phyloP scores from a whole-genome alignment of 1,140 invertebrate species.

The Nasonia vitripennis region DNA sequence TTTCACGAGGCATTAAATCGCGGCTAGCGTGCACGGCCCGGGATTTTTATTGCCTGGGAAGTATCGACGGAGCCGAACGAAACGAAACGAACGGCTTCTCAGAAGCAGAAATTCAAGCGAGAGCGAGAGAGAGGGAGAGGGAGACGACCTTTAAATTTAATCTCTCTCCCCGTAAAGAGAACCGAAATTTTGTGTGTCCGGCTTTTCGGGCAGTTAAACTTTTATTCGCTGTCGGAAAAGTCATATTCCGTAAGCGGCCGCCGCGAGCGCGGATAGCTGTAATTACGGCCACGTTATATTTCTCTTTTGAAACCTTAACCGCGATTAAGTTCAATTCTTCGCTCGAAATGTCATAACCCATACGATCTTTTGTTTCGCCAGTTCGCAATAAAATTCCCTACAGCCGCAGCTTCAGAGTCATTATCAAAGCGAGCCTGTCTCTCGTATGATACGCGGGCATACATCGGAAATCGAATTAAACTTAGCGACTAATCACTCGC shows the following conservation, averaged over 20 bases:
- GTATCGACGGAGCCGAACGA: background rate
- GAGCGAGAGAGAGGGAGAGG: background rate
- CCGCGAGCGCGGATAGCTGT: background rate
- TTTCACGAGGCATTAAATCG: conserved; percentile 37
- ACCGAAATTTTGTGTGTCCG: conserved; percentile 22
- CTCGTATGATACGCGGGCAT: too few relatives aligned
- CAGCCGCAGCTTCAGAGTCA: too few relatives aligned
- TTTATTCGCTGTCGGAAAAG: conserved; percentile 31
- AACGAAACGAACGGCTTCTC: conserved; percentile 1
- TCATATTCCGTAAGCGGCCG: background rate
- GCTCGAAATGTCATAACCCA: background rate
- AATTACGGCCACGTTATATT: background rate
- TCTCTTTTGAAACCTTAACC: background rate
- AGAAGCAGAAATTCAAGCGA: background rate
- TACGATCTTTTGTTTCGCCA: background rate
- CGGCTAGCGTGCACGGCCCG: background rate
- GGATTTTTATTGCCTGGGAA: conserved; percentile 37
- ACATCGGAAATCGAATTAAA: background rate
- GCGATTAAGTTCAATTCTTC: background rate
- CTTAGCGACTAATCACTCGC: background rate
- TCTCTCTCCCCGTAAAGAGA: background rate
- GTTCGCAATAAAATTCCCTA: too few relatives aligned
- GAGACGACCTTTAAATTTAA: conserved; percentile 28
- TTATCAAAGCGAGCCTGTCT: too few relatives aligned
- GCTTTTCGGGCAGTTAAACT: conserved; percentile 10